Conservation (phyloP, 2,113 vertebrate genomes). For the Clupea harengus region DNA sequence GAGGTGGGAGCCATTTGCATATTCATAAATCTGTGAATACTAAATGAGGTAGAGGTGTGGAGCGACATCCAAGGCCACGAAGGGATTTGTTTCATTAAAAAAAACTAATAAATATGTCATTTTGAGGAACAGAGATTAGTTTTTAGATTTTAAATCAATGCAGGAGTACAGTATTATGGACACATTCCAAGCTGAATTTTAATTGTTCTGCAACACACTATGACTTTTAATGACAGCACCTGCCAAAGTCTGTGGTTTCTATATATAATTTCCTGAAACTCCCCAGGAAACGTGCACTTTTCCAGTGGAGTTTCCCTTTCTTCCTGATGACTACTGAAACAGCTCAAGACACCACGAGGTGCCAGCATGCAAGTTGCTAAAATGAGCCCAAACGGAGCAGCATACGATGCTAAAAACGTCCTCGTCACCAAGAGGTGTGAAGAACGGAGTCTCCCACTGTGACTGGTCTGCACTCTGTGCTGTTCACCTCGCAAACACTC, state of each 20-base stretch:
- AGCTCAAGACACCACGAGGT: not conserved
- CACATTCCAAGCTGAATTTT: no score
- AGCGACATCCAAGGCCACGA: no score
- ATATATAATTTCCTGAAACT: not conserved
- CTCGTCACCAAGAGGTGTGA: not conserved
- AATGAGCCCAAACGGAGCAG: not conserved
- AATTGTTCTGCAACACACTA: no score
- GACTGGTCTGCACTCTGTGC: not conserved
- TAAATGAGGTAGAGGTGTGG: no score
- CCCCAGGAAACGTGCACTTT: not conserved
- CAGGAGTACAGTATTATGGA: no score
- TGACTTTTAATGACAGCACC: not conserved
- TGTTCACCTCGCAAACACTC: not conserved
- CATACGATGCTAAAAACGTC: not conserved
- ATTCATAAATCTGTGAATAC: no score
- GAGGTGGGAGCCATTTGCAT: no score
- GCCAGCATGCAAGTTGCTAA: not conserved
- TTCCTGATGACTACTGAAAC: not conserved
- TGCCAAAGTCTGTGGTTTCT: not conserved
- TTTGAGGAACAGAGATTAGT: no score
- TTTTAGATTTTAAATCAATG: no score
- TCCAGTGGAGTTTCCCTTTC: not conserved
- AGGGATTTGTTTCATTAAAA: no score
- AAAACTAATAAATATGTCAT: no score
- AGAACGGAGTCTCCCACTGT: not conserved